Evolutionary conservation across 2,888 invertebrate genomes (phyloP), one percentile per base, ranked within the genome.

Genomic region (Xanthostigma xanthostigma): DNA sequence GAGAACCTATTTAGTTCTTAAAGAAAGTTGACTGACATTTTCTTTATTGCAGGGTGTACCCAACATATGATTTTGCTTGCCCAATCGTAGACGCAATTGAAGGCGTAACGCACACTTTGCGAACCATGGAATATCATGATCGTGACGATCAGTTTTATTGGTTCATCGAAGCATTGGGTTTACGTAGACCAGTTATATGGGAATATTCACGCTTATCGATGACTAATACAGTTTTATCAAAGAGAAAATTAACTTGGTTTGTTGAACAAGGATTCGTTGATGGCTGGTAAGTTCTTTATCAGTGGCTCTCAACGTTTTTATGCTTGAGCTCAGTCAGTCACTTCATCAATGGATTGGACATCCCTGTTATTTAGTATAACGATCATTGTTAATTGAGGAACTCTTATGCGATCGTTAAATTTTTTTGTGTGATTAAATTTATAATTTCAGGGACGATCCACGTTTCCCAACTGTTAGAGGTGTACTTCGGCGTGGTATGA

Each of bases 21-120:
- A 6, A 27, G 27, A 27, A 27, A 27, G 5, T 27, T 27, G 27
- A 27, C 6, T 33, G 9, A 14, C 49, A 27, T 49, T 45, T 54
- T 52, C 47, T 54, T 56, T 54, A 53, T 67, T 68, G 14, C 66
- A 94, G 94, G 62, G 96, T 95, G 0, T 99, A 99, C 67, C 98
- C 98, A 17, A 99, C 98, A 0, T 99, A 99, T 62, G 98, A 99
- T 71, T 99, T 99, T 72, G 96, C 98, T 1, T 99, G 98, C 63
- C 98, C 98, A 0, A 95, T 99, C 61, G 97, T 99, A 45, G 98
- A 99, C 68, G 85, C 94, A 12, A 76, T 96, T 45, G 98, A 99
- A 71, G 86, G 89, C 48, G 95, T 99, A 13, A 99, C 98, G 0
- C 98, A 99, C 64, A 92, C 95, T 0, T 71, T 99, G 46, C 77